phyloP scores from a whole-genome alignment of 1,140 invertebrate species.

The Trinorchestia longiramus region DNA sequence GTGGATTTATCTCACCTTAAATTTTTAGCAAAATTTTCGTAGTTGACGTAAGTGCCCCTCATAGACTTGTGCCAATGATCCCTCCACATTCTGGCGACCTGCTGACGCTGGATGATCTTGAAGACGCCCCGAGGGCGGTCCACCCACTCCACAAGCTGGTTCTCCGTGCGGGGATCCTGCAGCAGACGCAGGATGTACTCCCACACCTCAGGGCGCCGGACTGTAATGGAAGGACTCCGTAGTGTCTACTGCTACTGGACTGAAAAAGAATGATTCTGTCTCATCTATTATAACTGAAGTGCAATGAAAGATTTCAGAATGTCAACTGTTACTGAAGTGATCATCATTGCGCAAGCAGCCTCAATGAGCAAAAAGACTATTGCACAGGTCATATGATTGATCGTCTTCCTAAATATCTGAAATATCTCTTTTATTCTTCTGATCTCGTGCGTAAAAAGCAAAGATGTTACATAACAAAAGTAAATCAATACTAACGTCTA shows the following conservation, averaged over 20 bases:
- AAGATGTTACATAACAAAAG: not conserved
- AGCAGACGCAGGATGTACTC: conserved; percentile 40
- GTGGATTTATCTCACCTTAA: not conserved
- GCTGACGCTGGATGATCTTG: conserved; percentile 24
- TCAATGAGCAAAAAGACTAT: not conserved
- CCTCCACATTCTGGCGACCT: conserved; percentile 43
- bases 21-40: conserved; percentile 27
- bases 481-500: not conserved
- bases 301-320: too few relatives aligned
- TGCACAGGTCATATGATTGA: not conserved
- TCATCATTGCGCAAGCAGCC: not conserved
- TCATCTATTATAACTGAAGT: too few relatives aligned
- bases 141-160: conserved; percentile 8
- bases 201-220: conserved; percentile 26
- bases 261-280: not conserved
- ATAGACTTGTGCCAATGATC: not conserved
- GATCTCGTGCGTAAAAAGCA: not conserved
- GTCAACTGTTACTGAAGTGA: not conserved
- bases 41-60: not conserved
- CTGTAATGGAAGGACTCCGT: not conserved
- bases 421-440: not conserved
- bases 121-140: conserved; percentile 21
- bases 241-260: not conserved
- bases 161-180: conserved; percentile 18
- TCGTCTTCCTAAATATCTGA: not conserved